Evolutionary conservation across 1,140 invertebrate species (phyloP), one percentile per base, ranked within the genome.

Genomic region (Drosophila teissieri): DNA sequence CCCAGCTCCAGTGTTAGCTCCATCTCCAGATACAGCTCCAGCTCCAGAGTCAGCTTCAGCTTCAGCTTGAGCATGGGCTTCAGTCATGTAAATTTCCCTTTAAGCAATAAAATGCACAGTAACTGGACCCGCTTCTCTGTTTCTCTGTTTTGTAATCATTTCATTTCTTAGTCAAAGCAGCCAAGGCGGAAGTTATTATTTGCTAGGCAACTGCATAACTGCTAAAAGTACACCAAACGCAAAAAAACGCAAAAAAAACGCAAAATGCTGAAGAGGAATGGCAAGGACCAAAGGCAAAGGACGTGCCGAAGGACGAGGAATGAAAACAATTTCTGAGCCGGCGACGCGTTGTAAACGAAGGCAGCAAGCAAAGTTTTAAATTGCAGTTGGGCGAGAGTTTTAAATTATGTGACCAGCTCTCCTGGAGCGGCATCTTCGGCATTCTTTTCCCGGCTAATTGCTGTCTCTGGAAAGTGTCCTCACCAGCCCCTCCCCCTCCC

Each of bases 141-240:
- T 42, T 27, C 36, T 11, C 15, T 45, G 75, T 69, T 77, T 77
- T 62, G 75, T 72, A 77, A 77, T 77, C 74, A 77, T 77, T 77
- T 77, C 73, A 69, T 77, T 77, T 77, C 63, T 77, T 77, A 77
- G 74, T 77, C 63, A 77, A 77, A 77, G 63, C 73, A 76, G 74
- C 58, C 67, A 48, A 52, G 72, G 60, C 67, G 74, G 74, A 78
- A 78, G 58, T 78, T 78, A 78, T 78, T 78, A 78, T 78, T 78
- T 72, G 74, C 75, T 46, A 78, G 65, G 75, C 65, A 78, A 78
- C 74, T 67, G 63, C 40, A 40, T 40, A 49, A 51, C 52, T 55
- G 36, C 44, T 37, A 64, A 31, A 36, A 39, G 45, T 45, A 62
- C 31, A 52, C 19, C 19, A 19, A 19, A 19, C 19, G 19, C 19